Conservation (phyloP, 2,888 invertebrate genomes). For the Lysandra bellargus region DNA sequence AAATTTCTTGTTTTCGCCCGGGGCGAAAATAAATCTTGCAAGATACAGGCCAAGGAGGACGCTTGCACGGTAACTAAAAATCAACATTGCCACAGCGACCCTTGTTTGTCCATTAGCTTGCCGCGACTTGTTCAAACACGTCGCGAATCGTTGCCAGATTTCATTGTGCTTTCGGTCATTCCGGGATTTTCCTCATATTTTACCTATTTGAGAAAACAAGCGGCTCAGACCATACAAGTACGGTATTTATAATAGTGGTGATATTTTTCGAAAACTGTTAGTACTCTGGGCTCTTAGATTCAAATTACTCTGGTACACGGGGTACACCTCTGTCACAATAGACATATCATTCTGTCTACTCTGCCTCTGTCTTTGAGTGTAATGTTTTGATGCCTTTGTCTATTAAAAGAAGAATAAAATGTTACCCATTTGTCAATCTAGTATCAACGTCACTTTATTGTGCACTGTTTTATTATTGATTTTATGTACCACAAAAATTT, state of each 20-base stretch:
- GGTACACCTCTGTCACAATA: too few species aligned
- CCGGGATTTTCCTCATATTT: slow-evolving; percentile 34
- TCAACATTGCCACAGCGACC: slow-evolving; percentile 67
- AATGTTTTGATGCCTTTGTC: background rate
- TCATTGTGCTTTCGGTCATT: slow-evolving; percentile 42
- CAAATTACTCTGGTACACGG: background rate
- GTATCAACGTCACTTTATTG: background rate
- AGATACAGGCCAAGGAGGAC: slow-evolving; percentile 59
- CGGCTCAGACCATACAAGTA: background rate
- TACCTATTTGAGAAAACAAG: slow-evolving; percentile 19
- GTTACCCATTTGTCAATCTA: background rate
- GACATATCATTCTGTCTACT: too few species aligned
- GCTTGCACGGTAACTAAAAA: slow-evolving; percentile 69
- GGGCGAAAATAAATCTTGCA: slow-evolving; percentile 69
- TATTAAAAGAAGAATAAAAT: background rate
- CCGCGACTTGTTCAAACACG: slow-evolving; percentile 67
- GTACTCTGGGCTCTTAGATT: too few species aligned
- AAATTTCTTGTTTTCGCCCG: slow-evolving; percentile 41
- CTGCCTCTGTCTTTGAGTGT: background rate
- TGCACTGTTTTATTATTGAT: background rate
- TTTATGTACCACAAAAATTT: background rate
- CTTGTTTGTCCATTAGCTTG: slow-evolving; percentile 78
- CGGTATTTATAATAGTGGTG: slow-evolving; percentile 8
- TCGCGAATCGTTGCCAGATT: slow-evolving; percentile 47
- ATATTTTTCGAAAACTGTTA: slow-evolving; percentile 1